Conservation (phyloP, 1,140 invertebrate species). For the Drosophila repletoides region DNA sequence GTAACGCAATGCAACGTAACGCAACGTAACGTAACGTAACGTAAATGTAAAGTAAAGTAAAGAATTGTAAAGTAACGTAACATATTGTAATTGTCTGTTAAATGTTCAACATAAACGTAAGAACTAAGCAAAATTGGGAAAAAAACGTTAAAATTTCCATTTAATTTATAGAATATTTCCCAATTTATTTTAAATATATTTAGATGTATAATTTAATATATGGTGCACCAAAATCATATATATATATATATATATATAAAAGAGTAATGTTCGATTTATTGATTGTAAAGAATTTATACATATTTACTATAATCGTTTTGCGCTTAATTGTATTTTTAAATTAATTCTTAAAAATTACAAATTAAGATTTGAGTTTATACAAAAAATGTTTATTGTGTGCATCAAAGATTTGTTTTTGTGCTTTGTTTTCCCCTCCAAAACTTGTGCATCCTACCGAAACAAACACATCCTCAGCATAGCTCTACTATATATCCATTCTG, state of each 20-base stretch:
- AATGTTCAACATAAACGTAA: constrained; percentile 17
- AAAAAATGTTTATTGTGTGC: constrained; percentile 36
- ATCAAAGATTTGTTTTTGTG: constrained; percentile 65
- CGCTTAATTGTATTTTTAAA: constrained; percentile 80
- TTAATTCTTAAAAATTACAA: constrained; percentile 74
- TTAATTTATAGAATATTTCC: no score
- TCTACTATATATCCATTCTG: neutral
- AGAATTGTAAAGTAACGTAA: constrained; percentile 22
- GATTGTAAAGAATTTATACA: constrained; percentile 8
- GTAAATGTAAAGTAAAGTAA: constrained; percentile 36
- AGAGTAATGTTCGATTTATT: constrained; percentile 14
- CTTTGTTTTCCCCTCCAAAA: constrained; percentile 6
- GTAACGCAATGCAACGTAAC: constrained; percentile 26
- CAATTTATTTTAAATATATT: no score
- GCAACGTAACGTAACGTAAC: constrained; percentile 20
- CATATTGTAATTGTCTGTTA: constrained; percentile 14
- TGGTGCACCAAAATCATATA: neutral
- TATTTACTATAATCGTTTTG: constrained; percentile 26
- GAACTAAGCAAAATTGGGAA: no score
- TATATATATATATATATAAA: neutral
- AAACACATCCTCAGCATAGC: constrained; percentile 6
- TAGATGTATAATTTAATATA: no score
- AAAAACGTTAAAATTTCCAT: no score
- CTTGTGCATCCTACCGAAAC: no score
- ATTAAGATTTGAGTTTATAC: constrained; percentile 49